A percentile compares a stretch with the other conserved stretches of the same genome.
Evolutionary conservation across 2,797 vertebrate genomes (phyloP).

Genomic region (Poecilia velifera): DNA sequence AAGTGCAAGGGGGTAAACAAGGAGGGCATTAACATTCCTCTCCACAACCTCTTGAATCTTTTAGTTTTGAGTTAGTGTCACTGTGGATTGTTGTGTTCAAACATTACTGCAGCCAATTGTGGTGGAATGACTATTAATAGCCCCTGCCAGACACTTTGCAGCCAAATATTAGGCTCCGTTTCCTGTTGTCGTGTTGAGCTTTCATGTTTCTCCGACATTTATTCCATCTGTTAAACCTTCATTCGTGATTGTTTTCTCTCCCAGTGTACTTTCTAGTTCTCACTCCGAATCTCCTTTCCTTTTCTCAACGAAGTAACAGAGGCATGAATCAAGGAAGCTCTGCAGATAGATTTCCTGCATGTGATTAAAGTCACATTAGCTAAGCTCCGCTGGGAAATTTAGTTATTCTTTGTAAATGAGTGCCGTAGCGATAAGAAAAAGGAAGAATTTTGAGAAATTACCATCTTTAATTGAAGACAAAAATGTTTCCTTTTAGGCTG

Average conservation of each 20-base stretch:
- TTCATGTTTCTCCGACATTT: conserved; percentile 6
- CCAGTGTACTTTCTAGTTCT: conserved; percentile 10
- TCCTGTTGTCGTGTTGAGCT: background rate
- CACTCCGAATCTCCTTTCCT: conserved; percentile 9
- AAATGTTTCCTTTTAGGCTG: conserved; percentile 1
- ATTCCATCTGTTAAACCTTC: conserved; percentile 25
- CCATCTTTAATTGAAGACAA: conserved; percentile 3
- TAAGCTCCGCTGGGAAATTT: conserved; percentile 57
- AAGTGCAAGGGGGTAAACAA: conserved; percentile 32
- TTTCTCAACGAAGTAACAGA: conserved; percentile 39
- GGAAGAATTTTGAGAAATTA: conserved; percentile 24
- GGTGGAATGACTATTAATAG: conserved; percentile 58
- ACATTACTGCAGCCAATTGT: conserved; percentile 47
- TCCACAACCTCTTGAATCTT: conserved; percentile 28
- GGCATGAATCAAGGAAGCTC: conserved; percentile 34
- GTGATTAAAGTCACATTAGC: conserved; percentile 72
- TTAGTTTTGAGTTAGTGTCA: conserved; percentile 22
- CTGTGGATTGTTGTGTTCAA: conserved; percentile 22
- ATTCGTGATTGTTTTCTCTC: conserved; percentile 3
- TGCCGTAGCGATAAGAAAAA: conserved; percentile 18
- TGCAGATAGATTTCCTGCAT: conserved; percentile 61
- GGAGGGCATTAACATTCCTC: conserved; percentile 54
- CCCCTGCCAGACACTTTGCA: conserved; percentile 36
- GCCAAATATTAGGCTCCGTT: background rate
- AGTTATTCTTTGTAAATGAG: conserved; percentile 53